Conservation (phyloP, 2,888 invertebrate species). For the Zhuqinia jingwanae region DNA sequence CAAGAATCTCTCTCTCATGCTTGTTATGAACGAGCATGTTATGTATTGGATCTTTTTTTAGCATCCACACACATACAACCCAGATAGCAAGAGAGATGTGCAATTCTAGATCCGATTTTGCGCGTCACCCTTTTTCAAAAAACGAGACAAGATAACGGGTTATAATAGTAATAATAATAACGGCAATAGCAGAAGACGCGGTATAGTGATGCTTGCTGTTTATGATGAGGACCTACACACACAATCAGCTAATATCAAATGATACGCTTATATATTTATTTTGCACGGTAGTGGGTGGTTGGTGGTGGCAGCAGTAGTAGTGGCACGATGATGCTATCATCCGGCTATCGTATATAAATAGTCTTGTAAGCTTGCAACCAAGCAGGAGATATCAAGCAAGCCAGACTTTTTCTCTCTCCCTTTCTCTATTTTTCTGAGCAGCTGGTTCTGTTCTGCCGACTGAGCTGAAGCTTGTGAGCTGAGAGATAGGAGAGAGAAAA, state of each 20-base stretch:
- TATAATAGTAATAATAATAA: conserved; percentile 38
- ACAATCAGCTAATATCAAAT: neutral
- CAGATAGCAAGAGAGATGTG: conserved; percentile 57
- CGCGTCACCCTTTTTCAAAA: conserved; percentile 67
- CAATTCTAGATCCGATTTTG: conserved; percentile 77
- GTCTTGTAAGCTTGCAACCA: neutral
- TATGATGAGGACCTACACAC: no score
- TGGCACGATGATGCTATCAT: conserved; percentile 3
- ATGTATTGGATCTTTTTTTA: neutral
- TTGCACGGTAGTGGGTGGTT: neutral
- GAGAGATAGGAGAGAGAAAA: neutral
- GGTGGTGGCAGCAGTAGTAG: no score
- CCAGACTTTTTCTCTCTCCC: no score
- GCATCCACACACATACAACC: neutral
- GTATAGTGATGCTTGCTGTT: neutral
- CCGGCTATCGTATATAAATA: neutral
- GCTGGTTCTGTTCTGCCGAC: conserved; percentile 1
- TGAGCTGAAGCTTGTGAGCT: neutral
- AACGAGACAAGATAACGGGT: conserved; percentile 30
- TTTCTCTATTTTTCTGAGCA: neutral
- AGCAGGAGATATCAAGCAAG: no score
- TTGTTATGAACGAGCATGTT: neutral
- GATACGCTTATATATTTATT: neutral
- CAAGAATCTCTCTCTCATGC: neutral
- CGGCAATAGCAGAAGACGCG: neutral